Base-by-base conservation (phyloP, 2,888 invertebrate species). In the Aelia acuminata region DNA sequence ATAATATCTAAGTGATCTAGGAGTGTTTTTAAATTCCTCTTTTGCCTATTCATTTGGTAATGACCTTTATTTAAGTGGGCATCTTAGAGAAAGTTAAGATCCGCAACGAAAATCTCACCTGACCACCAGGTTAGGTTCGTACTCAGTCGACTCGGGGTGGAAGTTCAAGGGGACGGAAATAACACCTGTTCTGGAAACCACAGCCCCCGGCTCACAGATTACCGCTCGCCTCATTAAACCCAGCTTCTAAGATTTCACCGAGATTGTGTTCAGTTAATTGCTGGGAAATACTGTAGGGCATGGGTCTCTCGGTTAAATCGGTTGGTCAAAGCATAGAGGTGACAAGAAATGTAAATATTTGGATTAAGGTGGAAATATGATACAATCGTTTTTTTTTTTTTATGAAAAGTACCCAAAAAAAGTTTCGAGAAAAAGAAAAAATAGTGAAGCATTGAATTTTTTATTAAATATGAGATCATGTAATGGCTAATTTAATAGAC, bases 101-200 rank as follows among this genome's bases (percentile, higher is more conserved):
- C 5, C 26, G 26, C 4, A n/a, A 57, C 20, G 31, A 70, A 20
- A 70, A 70, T 35, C 26, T 18, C 31, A n/a, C n/a, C n/a, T n/a
- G n/a, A n/a, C n/a, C n/a, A n/a, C 20, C 35, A 20, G 20, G 18
- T 31, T 70, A 35, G 15, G 20, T 70, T 70, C 7, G 31, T 18
- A 11, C 1, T 80, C 13, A 80, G 43, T 4, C 26, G 43, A 15
- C 1, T 5, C 20, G 43, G 13, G 8, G n/a, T n/a, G n/a, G n/a
- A n/a, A n/a, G n/a, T n/a, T n/a, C n/a, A n/a, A n/a, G n/a, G n/a
- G n/a, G 43, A 13, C 43, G 10, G 13, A 80, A 80, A 43, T 39
- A 39, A 47, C 80, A 80, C 80, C 43, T 43, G 11, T 47, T 39
- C n/a, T 43, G 43, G 43, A 43, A 80, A 80, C 80, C 80, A n/a